Evolutionary conservation across 2,888 invertebrate species (phyloP).

Genomic region (Drosophila lutescens): DNA sequence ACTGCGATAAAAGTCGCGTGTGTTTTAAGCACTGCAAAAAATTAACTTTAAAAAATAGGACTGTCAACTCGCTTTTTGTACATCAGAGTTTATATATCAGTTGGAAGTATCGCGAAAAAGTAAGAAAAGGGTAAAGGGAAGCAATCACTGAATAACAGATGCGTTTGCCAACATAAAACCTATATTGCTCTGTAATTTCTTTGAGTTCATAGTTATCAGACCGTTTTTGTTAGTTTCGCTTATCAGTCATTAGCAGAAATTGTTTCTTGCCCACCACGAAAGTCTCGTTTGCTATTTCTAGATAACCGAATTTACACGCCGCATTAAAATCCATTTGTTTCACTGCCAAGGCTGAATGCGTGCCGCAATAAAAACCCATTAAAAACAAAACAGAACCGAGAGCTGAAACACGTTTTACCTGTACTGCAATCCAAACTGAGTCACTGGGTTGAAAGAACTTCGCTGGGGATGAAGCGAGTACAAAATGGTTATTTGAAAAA

Average conservation of each 20-base stretch:
- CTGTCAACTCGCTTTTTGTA: neutral
- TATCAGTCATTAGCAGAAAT: conserved; percentile 26
- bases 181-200: neutral
- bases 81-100: neutral
- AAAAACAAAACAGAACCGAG: conserved; percentile 27
- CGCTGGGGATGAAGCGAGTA: conserved; percentile 32
- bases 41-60: neutral
- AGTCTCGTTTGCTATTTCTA: conserved; percentile 11
- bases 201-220: conserved; percentile 4
- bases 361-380: conserved; percentile 30
- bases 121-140: too few relatives aligned
- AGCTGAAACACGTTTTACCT: conserved; percentile 69
- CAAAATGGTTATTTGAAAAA: conserved; percentile 12
- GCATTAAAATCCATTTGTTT: conserved; percentile 37
- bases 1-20: conserved; percentile 26
- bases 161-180: too few relatives aligned
- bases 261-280: neutral
- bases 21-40: conserved; percentile 7
- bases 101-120: too few relatives aligned
- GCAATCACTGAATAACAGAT: too few relatives aligned
- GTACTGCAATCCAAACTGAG: conserved; percentile 50
- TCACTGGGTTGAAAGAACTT: conserved; percentile 74
- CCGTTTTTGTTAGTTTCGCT: conserved; percentile 23
- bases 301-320: conserved; percentile 69
- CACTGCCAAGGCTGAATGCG: conserved; percentile 45